phyloP scores from a whole-genome alignment of 1,140 invertebrate species.

The Adoxophyes honmai region DNA sequence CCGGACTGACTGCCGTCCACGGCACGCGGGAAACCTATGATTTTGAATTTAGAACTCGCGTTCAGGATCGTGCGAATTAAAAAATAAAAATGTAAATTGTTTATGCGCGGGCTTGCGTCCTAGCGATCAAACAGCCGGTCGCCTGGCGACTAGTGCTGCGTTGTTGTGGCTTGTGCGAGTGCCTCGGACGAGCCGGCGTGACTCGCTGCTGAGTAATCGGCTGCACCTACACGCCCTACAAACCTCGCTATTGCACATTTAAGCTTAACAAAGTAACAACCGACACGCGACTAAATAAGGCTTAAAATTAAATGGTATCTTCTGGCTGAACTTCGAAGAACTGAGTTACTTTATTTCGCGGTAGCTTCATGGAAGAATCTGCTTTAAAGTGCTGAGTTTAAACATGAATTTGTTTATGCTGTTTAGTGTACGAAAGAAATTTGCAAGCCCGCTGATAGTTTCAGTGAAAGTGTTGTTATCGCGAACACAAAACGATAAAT shows the following conservation, averaged over 20 bases:
- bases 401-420: neutral
- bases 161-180: slow-evolving; percentile 29
- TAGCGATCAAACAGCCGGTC: slow-evolving; percentile 65
- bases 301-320: neutral
- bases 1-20: slow-evolving; percentile 27
- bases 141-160: slow-evolving; percentile 53
- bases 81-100: slow-evolving; percentile 2
- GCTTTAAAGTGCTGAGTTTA: neutral
- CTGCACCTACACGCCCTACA: slow-evolving; percentile 42
- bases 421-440: slow-evolving; percentile 15
- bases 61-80: neutral
- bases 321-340: neutral
- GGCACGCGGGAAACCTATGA: slow-evolving; percentile 17
- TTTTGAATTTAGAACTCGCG: slow-evolving; percentile 24
- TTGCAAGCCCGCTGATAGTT: slow-evolving; percentile 25
- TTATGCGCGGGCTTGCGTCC: slow-evolving; percentile 13
- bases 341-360: neutral
- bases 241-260: slow-evolving; percentile 18
- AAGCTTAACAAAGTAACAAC: slow-evolving; percentile 15
- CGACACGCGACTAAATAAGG: neutral
- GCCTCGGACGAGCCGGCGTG: slow-evolving; percentile 20
- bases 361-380: too few relatives aligned
- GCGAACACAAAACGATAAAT: slow-evolving; percentile 2
- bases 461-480: slow-evolving; percentile 33
- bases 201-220: slow-evolving; percentile 51